Evolutionary conservation across 2,113 vertebrate species (phyloP).

Genomic region (Camelus bactrianus): DNA sequence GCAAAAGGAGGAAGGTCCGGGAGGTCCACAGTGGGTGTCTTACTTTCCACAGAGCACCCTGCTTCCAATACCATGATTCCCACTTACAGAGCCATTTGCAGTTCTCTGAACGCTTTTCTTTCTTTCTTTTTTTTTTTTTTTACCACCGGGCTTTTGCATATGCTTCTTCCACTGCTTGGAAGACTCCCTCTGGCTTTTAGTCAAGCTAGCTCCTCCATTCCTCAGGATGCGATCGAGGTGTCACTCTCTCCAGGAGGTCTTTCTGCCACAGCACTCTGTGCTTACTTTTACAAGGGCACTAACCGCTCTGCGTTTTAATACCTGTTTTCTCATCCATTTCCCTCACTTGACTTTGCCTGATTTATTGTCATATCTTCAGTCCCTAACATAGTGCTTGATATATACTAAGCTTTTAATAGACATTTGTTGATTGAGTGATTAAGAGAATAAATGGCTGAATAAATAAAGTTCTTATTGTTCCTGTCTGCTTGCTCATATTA

Average conservation of each 20-base stretch:
- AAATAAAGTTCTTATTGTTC: constrained; percentile 61
- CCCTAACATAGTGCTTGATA: neutral
- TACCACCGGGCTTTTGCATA: constrained; percentile 16
- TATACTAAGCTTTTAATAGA: constrained; percentile 27
- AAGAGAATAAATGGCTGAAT: constrained; percentile 47
- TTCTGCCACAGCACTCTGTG: neutral
- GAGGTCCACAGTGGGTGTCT: neutral
- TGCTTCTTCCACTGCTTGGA: neutral
- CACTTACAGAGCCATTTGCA: neutral
- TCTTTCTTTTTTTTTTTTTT: neutral
- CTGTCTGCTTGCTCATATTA: neutral
- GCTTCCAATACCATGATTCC: neutral
- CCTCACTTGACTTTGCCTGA: constrained; percentile 40
- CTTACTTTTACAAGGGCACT: neutral
- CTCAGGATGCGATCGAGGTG: neutral
- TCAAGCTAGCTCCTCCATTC: neutral
- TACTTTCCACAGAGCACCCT: neutral
- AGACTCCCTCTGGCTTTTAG: neutral
- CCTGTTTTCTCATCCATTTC: constrained; percentile 34
- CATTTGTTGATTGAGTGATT: constrained; percentile 52
- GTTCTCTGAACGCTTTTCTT: neutral
- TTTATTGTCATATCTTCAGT: constrained; percentile 28
- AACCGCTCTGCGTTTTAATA: constrained; percentile 9
- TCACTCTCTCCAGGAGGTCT: constrained; percentile 33
- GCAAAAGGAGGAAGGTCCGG: neutral